A percentile compares a stretch with the other conserved stretches of the same genome.
phyloP scores from a whole-genome alignment of 2,888 invertebrate species.

The Synergus gifuensis region DNA sequence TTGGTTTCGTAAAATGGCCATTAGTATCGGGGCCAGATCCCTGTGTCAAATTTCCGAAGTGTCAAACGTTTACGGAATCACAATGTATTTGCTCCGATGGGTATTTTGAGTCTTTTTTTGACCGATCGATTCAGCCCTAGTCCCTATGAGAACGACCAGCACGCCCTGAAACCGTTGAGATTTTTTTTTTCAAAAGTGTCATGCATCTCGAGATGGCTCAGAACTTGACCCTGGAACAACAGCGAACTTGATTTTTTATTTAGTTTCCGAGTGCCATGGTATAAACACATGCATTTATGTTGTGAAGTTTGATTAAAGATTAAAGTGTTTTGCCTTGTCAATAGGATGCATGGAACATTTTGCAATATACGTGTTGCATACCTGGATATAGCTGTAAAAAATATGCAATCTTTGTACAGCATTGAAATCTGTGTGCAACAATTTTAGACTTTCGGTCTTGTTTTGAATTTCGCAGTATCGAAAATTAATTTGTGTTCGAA shows the following conservation, averaged over 20 bases:
- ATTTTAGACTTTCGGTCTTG: not conserved
- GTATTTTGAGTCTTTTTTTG: slow-evolving; percentile 21
- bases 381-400: slow-evolving; percentile 22
- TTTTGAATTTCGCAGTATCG: not conserved
- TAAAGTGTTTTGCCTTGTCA: not conserved
- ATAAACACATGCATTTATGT: not conserved
- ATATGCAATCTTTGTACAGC: slow-evolving; percentile 29
- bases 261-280: slow-evolving; percentile 17
- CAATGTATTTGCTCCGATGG: slow-evolving; percentile 23
- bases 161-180: slow-evolving; percentile 20
- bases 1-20: slow-evolving; percentile 68
- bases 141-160: not conserved
- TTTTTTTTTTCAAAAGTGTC: slow-evolving; percentile 29
- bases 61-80: not conserved
- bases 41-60: slow-evolving; percentile 63
- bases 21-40: slow-evolving; percentile 67
- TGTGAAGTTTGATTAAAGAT: not conserved
- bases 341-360: not conserved
- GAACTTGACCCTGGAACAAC: slow-evolving; percentile 54
- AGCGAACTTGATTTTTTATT: slow-evolving; percentile 43
- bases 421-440: slow-evolving; percentile 7
- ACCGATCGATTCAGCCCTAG: not conserved
- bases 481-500: slow-evolving; percentile 2
- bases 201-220: slow-evolving; percentile 19
- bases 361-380: not conserved